These are phyloP conservation scores for Zaprionus lineosus DNA, from an alignment of 2,888 invertebrate genomes.

Conservation along the genomic window DNA sequence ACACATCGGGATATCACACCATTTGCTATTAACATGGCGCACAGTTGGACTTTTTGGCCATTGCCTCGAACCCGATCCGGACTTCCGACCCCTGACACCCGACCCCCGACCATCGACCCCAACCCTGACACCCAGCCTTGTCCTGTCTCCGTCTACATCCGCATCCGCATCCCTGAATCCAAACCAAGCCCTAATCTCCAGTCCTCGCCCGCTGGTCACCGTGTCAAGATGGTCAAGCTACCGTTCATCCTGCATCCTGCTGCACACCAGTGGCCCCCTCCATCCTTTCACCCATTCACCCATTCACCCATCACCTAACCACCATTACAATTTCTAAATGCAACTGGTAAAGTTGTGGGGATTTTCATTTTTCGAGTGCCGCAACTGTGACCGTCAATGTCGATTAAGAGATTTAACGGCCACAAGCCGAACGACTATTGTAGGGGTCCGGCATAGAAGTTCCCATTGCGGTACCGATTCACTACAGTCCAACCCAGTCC, in stretches of 20 bases:
- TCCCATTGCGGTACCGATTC: constrained; percentile 11
- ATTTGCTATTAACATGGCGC: constrained; percentile 61
- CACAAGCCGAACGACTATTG: constrained; percentile 26
- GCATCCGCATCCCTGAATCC: too few species aligned
- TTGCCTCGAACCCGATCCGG: neutral
- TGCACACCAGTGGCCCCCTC: neutral
- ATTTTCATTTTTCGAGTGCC: constrained; percentile 52
- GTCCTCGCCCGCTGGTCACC: constrained; percentile 3
- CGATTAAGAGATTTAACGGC: constrained; percentile 72
- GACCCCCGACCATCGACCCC: too few species aligned
- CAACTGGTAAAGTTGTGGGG: constrained; percentile 63
- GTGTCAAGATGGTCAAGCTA: constrained; percentile 46
- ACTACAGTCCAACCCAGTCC: too few species aligned
- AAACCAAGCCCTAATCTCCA: too few species aligned
- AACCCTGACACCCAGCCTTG: too few species aligned
- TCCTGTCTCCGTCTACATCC: too few species aligned
- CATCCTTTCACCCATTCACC: too few species aligned
- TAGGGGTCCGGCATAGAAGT: constrained; percentile 10
- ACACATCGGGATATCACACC: constrained; percentile 18
- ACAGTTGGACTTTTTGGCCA: constrained; percentile 58
- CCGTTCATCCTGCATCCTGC: neutral
- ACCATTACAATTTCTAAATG: constrained; percentile 49
- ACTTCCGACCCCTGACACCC: neutral
- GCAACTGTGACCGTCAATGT: constrained; percentile 67
- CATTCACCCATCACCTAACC: neutral